Evolutionary conservation across 2,888 invertebrate species (phyloP).

Genomic region (Bugula neritina): DNA sequence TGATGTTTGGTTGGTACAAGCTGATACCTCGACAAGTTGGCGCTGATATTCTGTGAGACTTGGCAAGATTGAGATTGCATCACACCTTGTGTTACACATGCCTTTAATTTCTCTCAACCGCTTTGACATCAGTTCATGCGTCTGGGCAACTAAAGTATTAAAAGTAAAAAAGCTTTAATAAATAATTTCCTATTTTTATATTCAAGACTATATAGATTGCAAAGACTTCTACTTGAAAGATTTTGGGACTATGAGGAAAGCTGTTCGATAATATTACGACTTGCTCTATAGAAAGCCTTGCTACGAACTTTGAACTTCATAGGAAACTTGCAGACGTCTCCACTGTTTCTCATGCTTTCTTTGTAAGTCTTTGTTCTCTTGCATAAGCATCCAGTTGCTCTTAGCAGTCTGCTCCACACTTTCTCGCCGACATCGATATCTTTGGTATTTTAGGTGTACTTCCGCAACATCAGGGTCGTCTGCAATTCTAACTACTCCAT

Average conservation of each 20-base stretch:
- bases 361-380: not conserved
- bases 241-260: too few species aligned
- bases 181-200: too few species aligned
- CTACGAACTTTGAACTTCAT: not conserved
- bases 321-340: not conserved
- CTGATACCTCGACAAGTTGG: not conserved
- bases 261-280: too few species aligned
- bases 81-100: conserved; percentile 11
- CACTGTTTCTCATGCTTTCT: not conserved
- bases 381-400: conserved; percentile 1
- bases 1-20: too few species aligned
- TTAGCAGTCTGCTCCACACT: conserved; percentile 5
- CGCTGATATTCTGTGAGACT: conserved; percentile 8
- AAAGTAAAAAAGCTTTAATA: too few species aligned
- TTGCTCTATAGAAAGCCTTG: too few species aligned
- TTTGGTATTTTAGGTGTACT: not conserved
- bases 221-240: too few species aligned
- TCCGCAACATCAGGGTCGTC: not conserved
- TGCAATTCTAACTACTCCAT: not conserved
- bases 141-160: conserved; percentile 15
- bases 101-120: conserved; percentile 8
- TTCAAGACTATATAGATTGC: too few species aligned
- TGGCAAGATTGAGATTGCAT: not conserved
- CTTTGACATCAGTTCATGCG: conserved; percentile 3
- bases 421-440: not conserved